These are phyloP conservation scores for Channallabes apus DNA, from an alignment of 2,797 vertebrate species.

Conservation along the genomic window DNA sequence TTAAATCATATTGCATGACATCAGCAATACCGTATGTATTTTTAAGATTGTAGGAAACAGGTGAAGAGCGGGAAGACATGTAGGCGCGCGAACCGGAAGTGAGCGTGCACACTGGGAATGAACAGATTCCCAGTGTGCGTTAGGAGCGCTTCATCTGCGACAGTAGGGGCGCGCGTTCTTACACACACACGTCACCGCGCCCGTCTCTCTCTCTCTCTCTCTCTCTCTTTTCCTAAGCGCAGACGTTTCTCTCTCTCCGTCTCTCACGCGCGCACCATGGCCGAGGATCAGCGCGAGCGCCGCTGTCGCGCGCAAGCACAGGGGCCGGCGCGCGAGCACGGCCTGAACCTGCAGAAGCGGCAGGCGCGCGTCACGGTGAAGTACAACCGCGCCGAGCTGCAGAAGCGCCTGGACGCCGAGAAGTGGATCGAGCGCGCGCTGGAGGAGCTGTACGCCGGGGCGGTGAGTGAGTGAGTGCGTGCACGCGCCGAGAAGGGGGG, in stretches of 20 bases:
- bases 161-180: neutral
- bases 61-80: neutral
- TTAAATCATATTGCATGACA: too few species aligned
- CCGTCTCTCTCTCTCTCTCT: neutral
- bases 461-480: constrained; percentile 69
- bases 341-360: constrained; percentile 71
- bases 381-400: constrained; percentile 88
- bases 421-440: constrained; percentile 87
- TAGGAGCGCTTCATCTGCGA: neutral
- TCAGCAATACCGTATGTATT: neutral
- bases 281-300: constrained; percentile 12
- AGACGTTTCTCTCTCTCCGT: neutral
- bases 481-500: too few species aligned
- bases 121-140: neutral
- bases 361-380: constrained; percentile 89
- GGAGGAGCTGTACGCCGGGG: constrained; percentile 77
- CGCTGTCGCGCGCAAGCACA: neutral
- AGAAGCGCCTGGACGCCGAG: constrained; percentile 85
- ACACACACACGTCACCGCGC: neutral
- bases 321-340: constrained; percentile 50
- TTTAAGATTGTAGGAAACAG: too few species aligned
- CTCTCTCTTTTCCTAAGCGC: neutral
- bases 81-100: neutral
- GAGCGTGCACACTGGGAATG: neutral
- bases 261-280: constrained; percentile 33